Evolutionary conservation across 2,888 invertebrate genomes (phyloP).

Genomic region (Cistogaster globosa): DNA sequence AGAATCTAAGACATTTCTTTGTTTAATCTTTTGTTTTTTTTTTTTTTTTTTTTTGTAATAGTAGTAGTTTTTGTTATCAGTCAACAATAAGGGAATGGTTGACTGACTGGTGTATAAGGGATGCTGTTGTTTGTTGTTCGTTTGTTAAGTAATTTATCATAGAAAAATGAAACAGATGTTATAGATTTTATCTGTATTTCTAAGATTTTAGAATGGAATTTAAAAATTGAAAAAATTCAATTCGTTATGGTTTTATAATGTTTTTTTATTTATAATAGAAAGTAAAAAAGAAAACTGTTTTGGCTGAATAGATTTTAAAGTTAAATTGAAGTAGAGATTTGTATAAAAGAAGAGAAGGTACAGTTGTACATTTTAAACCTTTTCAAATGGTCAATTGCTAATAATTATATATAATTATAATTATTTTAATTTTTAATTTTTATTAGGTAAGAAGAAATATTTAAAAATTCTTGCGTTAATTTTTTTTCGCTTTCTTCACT

Average conservation of each 20-base stretch:
- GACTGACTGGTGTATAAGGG: conserved; percentile 11
- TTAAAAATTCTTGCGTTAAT: too few relatives aligned
- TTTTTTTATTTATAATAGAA: conserved; percentile 9
- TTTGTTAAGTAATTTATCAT: conserved; percentile 62
- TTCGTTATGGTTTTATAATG: conserved; percentile 56
- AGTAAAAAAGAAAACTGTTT: conserved; percentile 31
- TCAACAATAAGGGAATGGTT: background rate
- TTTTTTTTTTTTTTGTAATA: too few relatives aligned
- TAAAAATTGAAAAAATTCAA: conserved; percentile 42
- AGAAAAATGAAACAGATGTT: conserved; percentile 61
- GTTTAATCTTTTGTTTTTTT: conserved; percentile 14
- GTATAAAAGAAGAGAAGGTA: conserved; percentile 21
- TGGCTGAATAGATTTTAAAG: conserved; percentile 18
- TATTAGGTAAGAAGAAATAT: too few relatives aligned
- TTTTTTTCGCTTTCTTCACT: too few relatives aligned
- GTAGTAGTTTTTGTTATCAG: background rate
- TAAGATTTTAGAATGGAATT: conserved; percentile 49
- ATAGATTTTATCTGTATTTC: conserved; percentile 47
- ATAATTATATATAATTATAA: conserved; percentile 43
- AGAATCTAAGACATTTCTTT: conserved; percentile 26
- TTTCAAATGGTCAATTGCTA: conserved; percentile 36
- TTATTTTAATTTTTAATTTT: too few relatives aligned
- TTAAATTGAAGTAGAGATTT: background rate
- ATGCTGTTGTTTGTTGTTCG: conserved; percentile 36
- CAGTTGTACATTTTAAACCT: conserved; percentile 16